Evolutionary conservation across 2,797 vertebrate genomes (phyloP).

Genomic region (Thaleichthys pacificus): DNA sequence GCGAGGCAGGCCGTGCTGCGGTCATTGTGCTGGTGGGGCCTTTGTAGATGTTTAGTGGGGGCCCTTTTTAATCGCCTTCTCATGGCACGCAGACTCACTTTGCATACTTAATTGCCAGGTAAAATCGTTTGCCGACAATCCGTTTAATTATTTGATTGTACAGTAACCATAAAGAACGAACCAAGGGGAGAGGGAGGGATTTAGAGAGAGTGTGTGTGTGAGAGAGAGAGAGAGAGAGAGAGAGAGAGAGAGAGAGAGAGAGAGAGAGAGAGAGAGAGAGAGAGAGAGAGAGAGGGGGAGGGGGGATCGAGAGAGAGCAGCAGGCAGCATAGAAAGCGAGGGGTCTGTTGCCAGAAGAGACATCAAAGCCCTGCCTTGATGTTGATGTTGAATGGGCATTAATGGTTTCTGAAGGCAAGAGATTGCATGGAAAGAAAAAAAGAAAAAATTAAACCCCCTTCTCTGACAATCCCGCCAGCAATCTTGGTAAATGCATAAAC

Average conservation of each 20-base stretch:
- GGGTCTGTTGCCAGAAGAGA: constrained; percentile 92
- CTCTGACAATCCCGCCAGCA: constrained; percentile 85
- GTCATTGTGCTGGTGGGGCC: constrained; percentile 76
- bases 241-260: constrained; percentile 40
- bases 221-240: constrained; percentile 63
- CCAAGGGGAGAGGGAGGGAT: constrained; percentile 34
- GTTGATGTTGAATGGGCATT: constrained; percentile 93
- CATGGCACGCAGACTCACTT: constrained; percentile 73
- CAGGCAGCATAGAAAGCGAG: constrained; percentile 83
- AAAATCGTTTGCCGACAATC: constrained; percentile 85
- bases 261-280: constrained; percentile 23
- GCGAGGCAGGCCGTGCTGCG: constrained; percentile 70
- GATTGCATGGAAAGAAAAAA: constrained; percentile 78
- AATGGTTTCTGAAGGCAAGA: constrained; percentile 96
- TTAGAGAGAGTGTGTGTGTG: constrained; percentile 1
- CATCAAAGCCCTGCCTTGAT: constrained; percentile 96
- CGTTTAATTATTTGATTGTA: constrained; percentile 95
- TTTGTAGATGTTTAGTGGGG: constrained; percentile 80
- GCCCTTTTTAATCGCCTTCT: constrained; percentile 78
- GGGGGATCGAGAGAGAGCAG: constrained; percentile 66
- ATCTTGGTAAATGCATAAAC: constrained; percentile 89
- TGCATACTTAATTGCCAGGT: constrained; percentile 95
- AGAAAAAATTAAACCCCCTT: constrained; percentile 85
- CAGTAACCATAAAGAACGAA: constrained; percentile 80
- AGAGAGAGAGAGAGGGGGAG: constrained; percentile 45